Evolutionary conservation across 2,888 invertebrate species (phyloP).

Genomic region (Drosophila diplacantha): DNA sequence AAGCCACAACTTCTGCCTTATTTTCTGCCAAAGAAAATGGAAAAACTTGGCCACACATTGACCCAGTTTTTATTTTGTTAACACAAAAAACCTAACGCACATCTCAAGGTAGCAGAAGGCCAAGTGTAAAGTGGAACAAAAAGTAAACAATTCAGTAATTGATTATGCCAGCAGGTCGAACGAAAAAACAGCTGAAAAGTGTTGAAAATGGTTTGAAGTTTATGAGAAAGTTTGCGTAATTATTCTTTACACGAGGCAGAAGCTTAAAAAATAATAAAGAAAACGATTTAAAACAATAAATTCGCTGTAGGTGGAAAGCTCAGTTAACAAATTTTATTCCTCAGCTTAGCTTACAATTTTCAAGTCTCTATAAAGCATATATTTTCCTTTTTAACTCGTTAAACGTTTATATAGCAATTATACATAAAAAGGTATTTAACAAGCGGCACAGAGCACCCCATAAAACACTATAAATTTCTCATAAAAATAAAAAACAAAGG

Average conservation of each 20-base stretch:
- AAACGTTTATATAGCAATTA: constrained; percentile 1
- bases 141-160: constrained; percentile 24
- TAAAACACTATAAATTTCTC: constrained; percentile 46
- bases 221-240: background rate
- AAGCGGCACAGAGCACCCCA: constrained; percentile 3
- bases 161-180: constrained; percentile 1
- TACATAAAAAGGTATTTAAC: background rate
- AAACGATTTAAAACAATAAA: background rate
- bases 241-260: background rate
- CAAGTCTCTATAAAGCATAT: too few relatives aligned
- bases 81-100: constrained; percentile 1
- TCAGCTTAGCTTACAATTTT: background rate
- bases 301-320: background rate
- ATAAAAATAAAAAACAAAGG: constrained; percentile 58
- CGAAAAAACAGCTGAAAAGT: background rate
- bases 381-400: too few relatives aligned
- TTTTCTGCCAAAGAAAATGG: constrained; percentile 2
- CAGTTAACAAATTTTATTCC: background rate
- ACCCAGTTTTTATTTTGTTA: constrained; percentile 24
- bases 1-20: constrained; percentile 4
- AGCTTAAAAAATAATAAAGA: background rate
- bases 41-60: constrained; percentile 28
- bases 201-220: background rate
- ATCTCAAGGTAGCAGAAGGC: constrained; percentile 9
- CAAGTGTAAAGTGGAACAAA: constrained; percentile 22